Conservation (phyloP, 1,140 invertebrate species). For the Maconellicoccus hirsutus region DNA sequence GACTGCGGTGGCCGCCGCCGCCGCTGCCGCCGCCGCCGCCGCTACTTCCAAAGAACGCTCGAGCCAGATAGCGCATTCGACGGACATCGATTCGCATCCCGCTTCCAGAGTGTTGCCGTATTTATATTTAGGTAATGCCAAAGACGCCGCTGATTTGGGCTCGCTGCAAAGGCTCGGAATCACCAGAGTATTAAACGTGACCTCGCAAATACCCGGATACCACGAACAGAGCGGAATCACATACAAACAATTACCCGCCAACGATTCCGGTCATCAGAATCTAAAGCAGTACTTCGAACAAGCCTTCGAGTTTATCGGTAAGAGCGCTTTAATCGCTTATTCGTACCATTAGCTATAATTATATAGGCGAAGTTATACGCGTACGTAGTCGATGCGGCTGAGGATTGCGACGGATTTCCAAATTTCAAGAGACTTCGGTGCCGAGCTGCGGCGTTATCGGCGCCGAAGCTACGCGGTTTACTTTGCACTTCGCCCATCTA, state of each 20-base stretch:
- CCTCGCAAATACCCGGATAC: conserved; percentile 55
- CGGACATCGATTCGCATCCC: conserved; percentile 60
- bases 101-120: conserved; percentile 75
- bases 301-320: conserved; percentile 82
- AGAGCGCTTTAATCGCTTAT: conserved; percentile 34
- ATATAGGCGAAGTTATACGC: too few species aligned
- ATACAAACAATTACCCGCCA: conserved; percentile 70
- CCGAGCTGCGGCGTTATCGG: too few species aligned
- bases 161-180: conserved; percentile 53
- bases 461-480: too few species aligned
- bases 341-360: too few species aligned
- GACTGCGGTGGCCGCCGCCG: too few species aligned
- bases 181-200: conserved; percentile 70
- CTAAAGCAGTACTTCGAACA: conserved; percentile 86
- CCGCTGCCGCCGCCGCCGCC: conserved; percentile 33
- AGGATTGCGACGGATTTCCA: too few species aligned
- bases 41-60: conserved; percentile 31
- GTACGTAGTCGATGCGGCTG: too few species aligned
- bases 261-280: conserved; percentile 77
- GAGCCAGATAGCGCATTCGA: conserved; percentile 30
- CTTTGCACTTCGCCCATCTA: too few species aligned
- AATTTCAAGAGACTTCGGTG: too few species aligned
- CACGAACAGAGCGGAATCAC: conserved; percentile 57
- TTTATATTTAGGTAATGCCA: conserved; percentile 74
- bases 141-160: conserved; percentile 63